Base-by-base conservation (phyloP, 2,797 vertebrate species). In the Myiotriccus ornatus region DNA sequence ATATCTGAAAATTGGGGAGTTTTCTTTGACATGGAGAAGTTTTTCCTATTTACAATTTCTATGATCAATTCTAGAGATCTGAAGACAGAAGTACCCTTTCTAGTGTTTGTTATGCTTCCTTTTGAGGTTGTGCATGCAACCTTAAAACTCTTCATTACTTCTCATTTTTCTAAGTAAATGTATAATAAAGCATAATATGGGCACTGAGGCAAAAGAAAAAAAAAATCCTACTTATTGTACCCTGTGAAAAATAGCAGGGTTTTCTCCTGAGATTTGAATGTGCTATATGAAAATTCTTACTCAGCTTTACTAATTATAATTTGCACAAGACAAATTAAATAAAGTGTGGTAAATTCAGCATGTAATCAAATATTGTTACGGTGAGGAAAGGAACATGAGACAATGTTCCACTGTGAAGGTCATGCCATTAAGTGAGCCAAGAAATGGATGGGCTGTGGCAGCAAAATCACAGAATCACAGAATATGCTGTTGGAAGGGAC, bases 321-420 rank as follows among this genome's bases (percentile, higher is more conserved):
- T 91, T 84, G 15, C 53, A 56, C 28, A 16, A 47, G 34, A 49
- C 32, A 87, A 84, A 92, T 93, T 52, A 60, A 92, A 82, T 81
- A 25, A 75, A 75, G 21, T 0, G 0, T 21, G 9, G 55, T 78
- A 44, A 93, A 91, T 80, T n/a, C 62, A 53, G 62, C 44, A 10
- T 5, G 0, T 50, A 57, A 70, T 77, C 41, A 44, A 24, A 50
- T 84, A 27, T 19, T 69, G 28, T 53, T n/a, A 14, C 1, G 0
- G 23, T 12, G 52, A 50, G 39, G n/a, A 76, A 46, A 41, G 14
- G 47, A 63, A n/a, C 47, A 22, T 0, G 0, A 34, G 59, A 49
- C 23, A 49, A 21, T 1, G 5, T 39, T 53, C 18, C 30, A 1
- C 27, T 39, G 30, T 4, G 25, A 57, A 64, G n/a, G 30, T 82